Conservation (phyloP, 1,140 invertebrate genomes). For the Carposina sasakii region DNA sequence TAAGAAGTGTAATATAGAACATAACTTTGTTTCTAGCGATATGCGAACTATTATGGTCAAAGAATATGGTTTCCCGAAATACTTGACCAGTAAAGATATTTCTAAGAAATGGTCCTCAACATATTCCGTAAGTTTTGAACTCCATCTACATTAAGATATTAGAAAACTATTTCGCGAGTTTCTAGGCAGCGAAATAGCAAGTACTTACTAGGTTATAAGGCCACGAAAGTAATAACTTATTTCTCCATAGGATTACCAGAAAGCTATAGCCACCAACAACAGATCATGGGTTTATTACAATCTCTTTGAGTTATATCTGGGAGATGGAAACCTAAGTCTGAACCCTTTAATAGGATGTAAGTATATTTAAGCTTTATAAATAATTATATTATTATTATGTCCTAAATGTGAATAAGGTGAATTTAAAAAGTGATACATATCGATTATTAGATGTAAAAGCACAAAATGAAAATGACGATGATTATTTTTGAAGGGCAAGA, state of each 20-base stretch:
- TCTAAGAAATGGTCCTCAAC: constrained; percentile 56
- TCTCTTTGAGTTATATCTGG: constrained; percentile 54
- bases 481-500: constrained; percentile 44
- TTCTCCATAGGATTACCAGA: constrained; percentile 64
- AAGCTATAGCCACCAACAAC: constrained; percentile 57
- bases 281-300: constrained; percentile 57
- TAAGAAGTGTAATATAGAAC: no score
- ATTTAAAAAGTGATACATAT: background rate
- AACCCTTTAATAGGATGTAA: constrained; percentile 43
- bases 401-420: no score
- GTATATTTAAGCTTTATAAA: constrained; percentile 17
- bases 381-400: background rate
- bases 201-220: no score
- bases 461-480: background rate
- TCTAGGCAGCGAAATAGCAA: no score
- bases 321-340: constrained; percentile 47
- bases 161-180: no score
- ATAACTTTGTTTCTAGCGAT: constrained; percentile 33
- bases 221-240: no score
- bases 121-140: constrained; percentile 47
- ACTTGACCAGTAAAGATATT: constrained; percentile 45
- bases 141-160: no score
- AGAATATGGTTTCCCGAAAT: constrained; percentile 55
- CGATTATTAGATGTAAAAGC: background rate
- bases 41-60: constrained; percentile 48